phyloP scores from a whole-genome alignment of 2,888 invertebrate genomes.

The Tipula helvola region DNA sequence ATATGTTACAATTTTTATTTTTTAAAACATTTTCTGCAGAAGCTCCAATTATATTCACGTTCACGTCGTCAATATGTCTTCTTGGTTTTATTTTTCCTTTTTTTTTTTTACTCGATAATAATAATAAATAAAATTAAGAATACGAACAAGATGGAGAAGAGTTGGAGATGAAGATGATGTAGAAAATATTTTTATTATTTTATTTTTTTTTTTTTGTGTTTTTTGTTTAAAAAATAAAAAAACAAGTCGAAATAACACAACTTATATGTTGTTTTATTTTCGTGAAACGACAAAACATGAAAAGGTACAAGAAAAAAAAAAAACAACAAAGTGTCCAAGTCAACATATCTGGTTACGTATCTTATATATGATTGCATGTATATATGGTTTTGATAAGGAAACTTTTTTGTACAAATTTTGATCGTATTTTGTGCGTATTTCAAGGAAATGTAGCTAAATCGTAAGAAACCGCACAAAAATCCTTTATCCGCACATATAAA shows the following conservation, averaged over 20 bases:
- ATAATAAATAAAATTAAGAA: conserved; percentile 4
- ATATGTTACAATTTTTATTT: not conserved
- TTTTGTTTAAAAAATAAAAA: not conserved
- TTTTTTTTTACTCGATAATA: not conserved
- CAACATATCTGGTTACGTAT: not conserved
- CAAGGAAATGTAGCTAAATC: not conserved
- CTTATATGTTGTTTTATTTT: not conserved
- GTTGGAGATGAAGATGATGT: not conserved
- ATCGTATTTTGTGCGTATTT: not conserved
- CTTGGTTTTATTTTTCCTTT: not conserved
- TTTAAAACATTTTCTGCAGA: not conserved
- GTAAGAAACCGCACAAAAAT: not conserved
- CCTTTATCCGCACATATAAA: not conserved
- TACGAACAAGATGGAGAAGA: not conserved
- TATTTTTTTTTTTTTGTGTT: not conserved
- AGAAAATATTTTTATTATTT: not conserved
- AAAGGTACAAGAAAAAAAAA: not conserved
- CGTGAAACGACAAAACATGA: not conserved
- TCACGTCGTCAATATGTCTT: not conserved
- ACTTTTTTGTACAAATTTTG: not conserved
- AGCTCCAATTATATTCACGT: not conserved
- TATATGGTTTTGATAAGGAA: not conserved
- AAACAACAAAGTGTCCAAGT: not conserved
- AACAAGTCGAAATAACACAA: not conserved
- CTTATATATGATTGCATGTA: not conserved